Evolutionary conservation across 1,140 invertebrate species (phyloP), one percentile per base, ranked within the genome.

Genomic region (Tenebrio molitor): DNA sequence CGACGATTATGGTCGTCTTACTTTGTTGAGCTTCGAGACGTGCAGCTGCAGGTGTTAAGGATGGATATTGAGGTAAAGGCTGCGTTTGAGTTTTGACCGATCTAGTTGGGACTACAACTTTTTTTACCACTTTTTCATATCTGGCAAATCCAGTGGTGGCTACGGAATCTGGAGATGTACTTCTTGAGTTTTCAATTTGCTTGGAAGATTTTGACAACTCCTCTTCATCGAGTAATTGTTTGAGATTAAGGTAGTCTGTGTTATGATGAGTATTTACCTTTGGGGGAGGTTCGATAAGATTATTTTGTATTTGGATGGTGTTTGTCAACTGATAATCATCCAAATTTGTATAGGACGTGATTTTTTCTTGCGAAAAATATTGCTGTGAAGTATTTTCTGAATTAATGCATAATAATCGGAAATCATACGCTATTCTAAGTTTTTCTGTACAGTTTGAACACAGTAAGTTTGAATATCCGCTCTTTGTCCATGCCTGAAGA

Each of bases 11-110:
- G 8, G 58, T 69, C 7, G 74, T 72, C 65, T 75, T 75, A 65
- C 39, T 69, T 15, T 72, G 70, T 42, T 58, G 53, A 12, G 70
- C 65, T 65, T 73, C 74, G 2, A 75, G 42, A 16, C 63, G 53
- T 0, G 74, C 74, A 4, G 74, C 74, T 6, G 74, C 74, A 7
- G 74, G 74, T 3, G 74, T 75, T 12, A 75, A 14, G 2, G 71
- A 46, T 8, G 65, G 65, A 65, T 75, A 75, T 44, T 75, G 74
- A 6, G 74, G 74, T 41, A 72, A 65, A 16, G 74, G 74, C 33
- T 75, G 71, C 0, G 74, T 75, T 73, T 75, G 74, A 17, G 71
- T 75, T 34, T 75, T 75, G 7, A 75, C 71, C 8, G 74, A 69
- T 65, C 64, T 58, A 0, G 70, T 72, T 25, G 58, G 58, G 4